phyloP scores from a whole-genome alignment of 2,113 vertebrate genomes.

The Neodon shergylaensis region DNA sequence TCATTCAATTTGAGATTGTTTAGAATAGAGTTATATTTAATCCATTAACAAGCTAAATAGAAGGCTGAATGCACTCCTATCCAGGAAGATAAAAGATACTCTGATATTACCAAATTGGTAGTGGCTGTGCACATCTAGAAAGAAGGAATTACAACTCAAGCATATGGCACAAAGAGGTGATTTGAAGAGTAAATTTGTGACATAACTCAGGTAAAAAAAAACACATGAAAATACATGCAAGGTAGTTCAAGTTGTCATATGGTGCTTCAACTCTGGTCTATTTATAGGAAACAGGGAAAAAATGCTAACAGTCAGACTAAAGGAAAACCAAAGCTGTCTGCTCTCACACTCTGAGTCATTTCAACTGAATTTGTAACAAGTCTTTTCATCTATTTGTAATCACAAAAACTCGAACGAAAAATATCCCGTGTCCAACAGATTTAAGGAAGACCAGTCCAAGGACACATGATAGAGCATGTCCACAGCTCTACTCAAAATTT shows the following conservation, averaged over 20 bases:
- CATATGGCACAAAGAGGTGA: background rate
- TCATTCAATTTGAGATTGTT: background rate
- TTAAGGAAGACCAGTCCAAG: background rate
- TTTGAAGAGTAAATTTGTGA: background rate
- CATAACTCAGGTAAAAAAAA: background rate
- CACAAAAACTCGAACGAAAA: background rate
- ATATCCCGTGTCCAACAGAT: background rate
- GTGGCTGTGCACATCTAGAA: background rate
- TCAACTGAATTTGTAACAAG: background rate
- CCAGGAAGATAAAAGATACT: background rate
- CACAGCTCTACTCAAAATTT: background rate
- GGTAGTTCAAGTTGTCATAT: background rate
- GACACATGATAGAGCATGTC: background rate
- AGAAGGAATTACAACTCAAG: slow-evolving; percentile 1
- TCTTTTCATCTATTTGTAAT: background rate
- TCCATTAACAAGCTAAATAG: background rate
- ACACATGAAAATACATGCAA: background rate
- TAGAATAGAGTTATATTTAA: slow-evolving; percentile 17
- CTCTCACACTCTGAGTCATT: background rate
- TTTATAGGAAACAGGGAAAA: background rate
- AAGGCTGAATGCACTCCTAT: background rate
- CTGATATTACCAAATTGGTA: background rate
- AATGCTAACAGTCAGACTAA: background rate
- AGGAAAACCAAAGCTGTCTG: background rate
- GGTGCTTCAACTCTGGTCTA: background rate